Conservation (phyloP, 2,888 invertebrate genomes). For the Caenorhabditis angaria region DNA sequence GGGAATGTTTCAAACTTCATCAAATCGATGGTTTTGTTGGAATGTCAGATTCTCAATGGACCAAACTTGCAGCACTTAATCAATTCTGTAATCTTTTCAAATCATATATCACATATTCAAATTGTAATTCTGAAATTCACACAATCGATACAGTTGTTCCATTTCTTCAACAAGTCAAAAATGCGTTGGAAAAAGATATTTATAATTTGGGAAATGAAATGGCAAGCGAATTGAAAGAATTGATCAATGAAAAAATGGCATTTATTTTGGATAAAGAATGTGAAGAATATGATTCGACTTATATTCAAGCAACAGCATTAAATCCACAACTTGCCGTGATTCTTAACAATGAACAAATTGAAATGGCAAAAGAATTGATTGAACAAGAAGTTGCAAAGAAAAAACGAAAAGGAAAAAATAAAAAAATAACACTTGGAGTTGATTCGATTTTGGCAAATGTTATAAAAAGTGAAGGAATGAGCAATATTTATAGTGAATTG, state of each 20-base stretch:
- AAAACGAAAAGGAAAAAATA: slow-evolving; percentile 28
- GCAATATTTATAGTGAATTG: slow-evolving; percentile 32
- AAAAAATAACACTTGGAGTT: slow-evolving; percentile 51
- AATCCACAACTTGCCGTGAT: slow-evolving; percentile 63
- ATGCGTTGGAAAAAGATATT: slow-evolving; percentile 54
- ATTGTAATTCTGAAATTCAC: slow-evolving; percentile 43
- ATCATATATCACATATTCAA: slow-evolving; percentile 24
- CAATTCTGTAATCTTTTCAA: slow-evolving; percentile 27
- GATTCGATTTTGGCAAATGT: slow-evolving; percentile 62
- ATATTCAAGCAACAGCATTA: slow-evolving; percentile 60
- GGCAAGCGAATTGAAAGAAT: slow-evolving; percentile 21
- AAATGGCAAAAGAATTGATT: slow-evolving; percentile 49
- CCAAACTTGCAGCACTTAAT: slow-evolving; percentile 25
- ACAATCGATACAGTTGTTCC: slow-evolving; percentile 67
- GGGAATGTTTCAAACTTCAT: slow-evolving; percentile 23
- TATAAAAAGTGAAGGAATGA: slow-evolving; percentile 25
- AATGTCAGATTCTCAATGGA: slow-evolving; percentile 29
- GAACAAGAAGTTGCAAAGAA: slow-evolving; percentile 44
- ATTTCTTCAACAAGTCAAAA: slow-evolving; percentile 57
- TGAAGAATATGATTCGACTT: slow-evolving; percentile 49
- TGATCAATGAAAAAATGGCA: slow-evolving; percentile 26
- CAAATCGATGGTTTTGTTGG: slow-evolving; percentile 22
- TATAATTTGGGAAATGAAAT: slow-evolving; percentile 30
- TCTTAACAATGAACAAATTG: slow-evolving; percentile 54
- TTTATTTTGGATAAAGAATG: slow-evolving; percentile 44